Percentiles rank a stretch among this genome's conserved stretches.
Conservation (phyloP, 2,797 vertebrate genomes). For the Aplochiton taeniatus region DNA sequence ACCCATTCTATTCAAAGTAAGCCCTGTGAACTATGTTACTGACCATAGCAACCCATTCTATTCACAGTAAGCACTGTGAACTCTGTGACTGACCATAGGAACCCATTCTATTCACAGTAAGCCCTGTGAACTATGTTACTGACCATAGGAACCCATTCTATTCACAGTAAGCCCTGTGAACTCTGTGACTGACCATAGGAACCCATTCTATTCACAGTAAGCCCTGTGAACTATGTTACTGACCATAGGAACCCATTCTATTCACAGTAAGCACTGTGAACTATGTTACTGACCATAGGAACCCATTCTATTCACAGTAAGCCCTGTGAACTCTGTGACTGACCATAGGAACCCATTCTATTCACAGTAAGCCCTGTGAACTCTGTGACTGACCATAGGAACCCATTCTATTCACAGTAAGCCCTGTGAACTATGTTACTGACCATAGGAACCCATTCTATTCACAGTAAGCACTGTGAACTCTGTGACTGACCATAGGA, state of each 20-base stretch:
- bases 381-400: conserved; percentile 43
- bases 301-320: conserved; percentile 43
- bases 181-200: conserved; percentile 43
- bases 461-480: conserved; percentile 55
- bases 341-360: too few species aligned
- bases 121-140: conserved; percentile 53
- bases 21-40: conserved; percentile 53
- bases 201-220: conserved; percentile 43
- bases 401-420: conserved; percentile 43
- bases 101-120: conserved; percentile 43
- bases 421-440: conserved; percentile 53
- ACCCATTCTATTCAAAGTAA: conserved; percentile 43
- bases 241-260: too few species aligned
- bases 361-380: conserved; percentile 55
- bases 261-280: conserved; percentile 55
- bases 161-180: conserved; percentile 55
- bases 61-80: conserved; percentile 55
- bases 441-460: too few species aligned
- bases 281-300: too few species aligned
- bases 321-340: conserved; percentile 49
- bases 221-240: conserved; percentile 53
- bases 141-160: too few species aligned
- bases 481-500: conserved; percentile 56
- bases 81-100: conserved; percentile 43
- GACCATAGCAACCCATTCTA: too few species aligned